phyloP scores from a whole-genome alignment of 1,140 invertebrate species.

The Trichoplusia ni region DNA sequence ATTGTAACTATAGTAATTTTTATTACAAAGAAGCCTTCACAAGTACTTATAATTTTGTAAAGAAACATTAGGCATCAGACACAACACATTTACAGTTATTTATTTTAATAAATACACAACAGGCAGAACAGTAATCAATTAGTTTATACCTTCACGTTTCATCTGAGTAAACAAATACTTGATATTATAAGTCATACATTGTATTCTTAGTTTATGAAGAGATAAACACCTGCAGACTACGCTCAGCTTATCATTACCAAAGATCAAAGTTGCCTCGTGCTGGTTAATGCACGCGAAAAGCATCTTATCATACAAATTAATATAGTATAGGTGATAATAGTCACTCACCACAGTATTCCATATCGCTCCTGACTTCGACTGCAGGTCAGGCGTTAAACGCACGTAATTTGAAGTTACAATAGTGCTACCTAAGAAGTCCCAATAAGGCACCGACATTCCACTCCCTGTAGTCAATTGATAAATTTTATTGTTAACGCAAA shows the following conservation, averaged over 20 bases:
- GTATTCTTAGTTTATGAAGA: background rate
- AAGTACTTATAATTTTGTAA: no score
- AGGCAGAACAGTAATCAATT: no score
- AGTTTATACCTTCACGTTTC: background rate
- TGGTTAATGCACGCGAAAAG: background rate
- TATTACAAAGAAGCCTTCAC: no score
- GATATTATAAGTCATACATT: background rate
- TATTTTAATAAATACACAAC: no score
- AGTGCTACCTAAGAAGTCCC: conserved; percentile 97
- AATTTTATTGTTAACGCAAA: conserved; percentile 50
- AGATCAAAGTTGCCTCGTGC: conserved; percentile 1
- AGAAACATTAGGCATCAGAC: no score
- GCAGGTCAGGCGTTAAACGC: conserved; percentile 95
- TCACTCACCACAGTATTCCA: conserved; percentile 96
- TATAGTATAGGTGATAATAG: background rate
- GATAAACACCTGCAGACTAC: conserved; percentile 4
- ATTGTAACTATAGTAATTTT: no score
- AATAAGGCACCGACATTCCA: conserved; percentile 95
- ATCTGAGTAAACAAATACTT: background rate
- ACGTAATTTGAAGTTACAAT: conserved; percentile 98
- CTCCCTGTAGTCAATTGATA: conserved; percentile 84
- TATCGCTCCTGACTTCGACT: conserved; percentile 95
- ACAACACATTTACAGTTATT: no score
- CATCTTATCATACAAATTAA: background rate
- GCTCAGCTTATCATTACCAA: background rate